Percentiles rank a stretch among this genome's conserved stretches.
Evolutionary conservation across 2,888 invertebrate genomes (phyloP).

Genomic region (Tachina grossa): DNA sequence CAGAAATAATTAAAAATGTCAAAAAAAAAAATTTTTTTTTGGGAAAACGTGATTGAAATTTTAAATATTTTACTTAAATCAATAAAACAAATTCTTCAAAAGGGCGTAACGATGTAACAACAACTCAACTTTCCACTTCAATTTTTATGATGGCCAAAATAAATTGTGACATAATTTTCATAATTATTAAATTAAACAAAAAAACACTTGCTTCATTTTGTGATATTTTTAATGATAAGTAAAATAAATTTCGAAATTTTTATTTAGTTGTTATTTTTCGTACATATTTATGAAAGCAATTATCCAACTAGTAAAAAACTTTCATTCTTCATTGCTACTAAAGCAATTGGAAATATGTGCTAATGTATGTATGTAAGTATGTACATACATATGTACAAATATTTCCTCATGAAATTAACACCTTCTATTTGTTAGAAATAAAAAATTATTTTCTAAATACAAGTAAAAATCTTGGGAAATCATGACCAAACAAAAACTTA

Average conservation of each 20-base stretch:
- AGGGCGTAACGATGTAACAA: slow-evolving; percentile 21
- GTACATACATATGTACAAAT: background rate
- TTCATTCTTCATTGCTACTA: slow-evolving; percentile 62
- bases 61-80: background rate
- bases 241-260: slow-evolving; percentile 23
- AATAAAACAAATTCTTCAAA: slow-evolving; percentile 17
- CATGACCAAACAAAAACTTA: background rate
- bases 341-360: slow-evolving; percentile 8
- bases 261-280: background rate
- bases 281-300: slow-evolving; percentile 32
- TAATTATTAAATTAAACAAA: background rate
- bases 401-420: slow-evolving; percentile 51
- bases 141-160: background rate
- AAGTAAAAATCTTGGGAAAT: slow-evolving; percentile 10
- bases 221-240: slow-evolving; percentile 15
- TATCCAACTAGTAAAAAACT: slow-evolving; percentile 51
- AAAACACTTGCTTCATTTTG: background rate
- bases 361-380: background rate
- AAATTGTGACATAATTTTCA: slow-evolving; percentile 22
- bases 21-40: slow-evolving; percentile 15
- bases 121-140: slow-evolving; percentile 17
- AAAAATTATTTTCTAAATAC: background rate
- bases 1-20: background rate
- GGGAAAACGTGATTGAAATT: slow-evolving; percentile 33
- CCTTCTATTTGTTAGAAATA: slow-evolving; percentile 36